phyloP scores from a whole-genome alignment of 1,140 invertebrate genomes.

The Eulimnadia texana region DNA sequence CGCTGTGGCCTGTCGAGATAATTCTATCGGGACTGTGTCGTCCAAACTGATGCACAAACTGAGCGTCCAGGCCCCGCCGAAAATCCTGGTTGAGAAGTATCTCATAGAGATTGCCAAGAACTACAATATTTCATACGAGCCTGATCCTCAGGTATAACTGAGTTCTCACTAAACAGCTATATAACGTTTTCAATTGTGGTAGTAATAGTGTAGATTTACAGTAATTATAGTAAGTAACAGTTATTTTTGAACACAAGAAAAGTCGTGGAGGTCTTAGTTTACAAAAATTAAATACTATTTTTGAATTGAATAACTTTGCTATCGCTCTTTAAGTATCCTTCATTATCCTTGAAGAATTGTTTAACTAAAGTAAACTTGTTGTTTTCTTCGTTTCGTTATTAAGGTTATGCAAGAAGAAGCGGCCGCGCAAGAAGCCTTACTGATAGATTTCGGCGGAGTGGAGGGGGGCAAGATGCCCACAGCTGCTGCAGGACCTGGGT shows the following conservation, averaged over 20 bases:
- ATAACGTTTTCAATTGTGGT: neutral
- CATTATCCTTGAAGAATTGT: too few species aligned
- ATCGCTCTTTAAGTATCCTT: too few species aligned
- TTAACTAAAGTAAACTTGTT: too few species aligned
- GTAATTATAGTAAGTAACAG: too few species aligned
- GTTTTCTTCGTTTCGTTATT: too few species aligned
- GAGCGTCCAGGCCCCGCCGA: slow-evolving; percentile 88
- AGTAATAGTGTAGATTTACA: neutral
- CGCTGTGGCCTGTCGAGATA: slow-evolving; percentile 64
- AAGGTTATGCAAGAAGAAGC: neutral
- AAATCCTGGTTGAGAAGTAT: slow-evolving; percentile 89
- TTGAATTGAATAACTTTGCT: too few species aligned
- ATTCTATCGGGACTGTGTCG: slow-evolving; percentile 65
- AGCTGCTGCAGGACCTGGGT: neutral
- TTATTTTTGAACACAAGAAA: too few species aligned
- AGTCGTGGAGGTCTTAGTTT: too few species aligned
- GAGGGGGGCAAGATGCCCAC: slow-evolving; percentile 3
- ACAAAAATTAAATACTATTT: too few species aligned
- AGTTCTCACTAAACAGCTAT: neutral
- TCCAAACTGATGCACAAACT: slow-evolving; percentile 94
- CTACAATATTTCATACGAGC: slow-evolving; percentile 80
- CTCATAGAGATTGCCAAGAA: slow-evolving; percentile 92
- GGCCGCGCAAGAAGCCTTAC: slow-evolving; percentile 2
- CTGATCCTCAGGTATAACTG: slow-evolving; percentile 57
- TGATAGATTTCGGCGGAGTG: neutral